Evolutionary conservation across 1,140 invertebrate species (phyloP).

Genomic region (Idris sp.): DNA sequence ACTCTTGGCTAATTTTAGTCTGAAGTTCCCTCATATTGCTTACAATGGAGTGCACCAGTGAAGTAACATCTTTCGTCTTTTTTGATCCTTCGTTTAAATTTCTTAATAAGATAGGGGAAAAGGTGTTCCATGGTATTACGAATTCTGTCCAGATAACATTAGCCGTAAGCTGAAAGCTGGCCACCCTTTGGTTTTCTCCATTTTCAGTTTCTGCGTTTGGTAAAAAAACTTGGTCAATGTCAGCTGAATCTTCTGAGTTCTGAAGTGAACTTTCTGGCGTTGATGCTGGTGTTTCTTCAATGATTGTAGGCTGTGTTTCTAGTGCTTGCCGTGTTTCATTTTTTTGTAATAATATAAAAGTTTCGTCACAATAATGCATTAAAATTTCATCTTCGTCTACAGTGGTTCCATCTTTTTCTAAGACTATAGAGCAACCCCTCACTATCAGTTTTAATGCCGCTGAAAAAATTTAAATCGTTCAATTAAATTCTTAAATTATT

Average conservation of each 20-base stretch:
- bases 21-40: slow-evolving; percentile 3
- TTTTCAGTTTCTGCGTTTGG: no score
- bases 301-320: no score
- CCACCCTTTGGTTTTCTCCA: no score
- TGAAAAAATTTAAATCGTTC: no score
- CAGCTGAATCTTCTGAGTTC: no score
- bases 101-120: no score
- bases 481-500: slow-evolving; percentile 1
- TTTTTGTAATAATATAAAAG: slow-evolving; percentile 1
- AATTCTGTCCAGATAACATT: no score
- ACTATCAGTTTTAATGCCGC: no score
- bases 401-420: slow-evolving; percentile 5
- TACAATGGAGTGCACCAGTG: slow-evolving; percentile 1
- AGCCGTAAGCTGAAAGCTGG: no score
- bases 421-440: no score
- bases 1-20: neutral
- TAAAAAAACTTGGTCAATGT: no score
- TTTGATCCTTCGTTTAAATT: neutral
- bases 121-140: no score
- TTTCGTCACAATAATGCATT: slow-evolving; percentile 5
- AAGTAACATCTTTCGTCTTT: neutral
- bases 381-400: slow-evolving; percentile 13
- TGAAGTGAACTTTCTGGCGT: neutral
- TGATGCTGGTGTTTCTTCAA: neutral
- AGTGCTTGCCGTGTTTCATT: slow-evolving; percentile 19